Conservation (phyloP, 2,888 invertebrate genomes). For the Suillia variegata region DNA sequence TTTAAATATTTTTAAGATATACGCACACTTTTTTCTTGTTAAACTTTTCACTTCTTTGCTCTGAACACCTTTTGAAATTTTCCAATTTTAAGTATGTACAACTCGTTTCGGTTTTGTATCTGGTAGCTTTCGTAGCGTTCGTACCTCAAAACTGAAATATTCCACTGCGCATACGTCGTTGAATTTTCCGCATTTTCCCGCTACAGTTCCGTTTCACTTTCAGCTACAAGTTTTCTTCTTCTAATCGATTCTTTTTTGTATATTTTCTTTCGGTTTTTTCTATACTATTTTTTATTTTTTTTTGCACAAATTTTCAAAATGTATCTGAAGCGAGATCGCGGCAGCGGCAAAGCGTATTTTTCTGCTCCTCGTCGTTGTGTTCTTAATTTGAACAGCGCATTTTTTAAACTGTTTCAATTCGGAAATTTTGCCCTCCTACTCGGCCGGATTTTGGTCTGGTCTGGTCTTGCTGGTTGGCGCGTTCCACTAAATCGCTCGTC, state of each 20-base stretch:
- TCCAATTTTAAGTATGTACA: too few species aligned
- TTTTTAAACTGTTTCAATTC: conserved; percentile 36
- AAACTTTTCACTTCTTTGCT: too few species aligned
- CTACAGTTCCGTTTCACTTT: neutral
- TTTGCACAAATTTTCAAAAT: conserved; percentile 5
- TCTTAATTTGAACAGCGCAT: conserved; percentile 35
- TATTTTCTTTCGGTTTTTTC: neutral
- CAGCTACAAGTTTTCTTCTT: neutral
- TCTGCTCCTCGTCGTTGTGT: conserved; percentile 10
- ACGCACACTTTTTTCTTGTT: too few species aligned
- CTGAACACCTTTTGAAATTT: too few species aligned
- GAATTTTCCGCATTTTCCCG: conserved; percentile 12
- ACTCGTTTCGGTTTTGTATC: too few species aligned
- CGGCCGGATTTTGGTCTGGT: too few species aligned
- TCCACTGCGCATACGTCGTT: conserved; percentile 12
- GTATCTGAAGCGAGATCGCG: too few species aligned
- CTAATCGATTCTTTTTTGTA: neutral
- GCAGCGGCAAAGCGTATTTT: too few species aligned
- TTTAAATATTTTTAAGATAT: too few species aligned
- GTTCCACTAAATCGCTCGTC: conserved; percentile 4
- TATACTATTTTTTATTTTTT: neutral
- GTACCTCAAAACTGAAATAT: too few species aligned
- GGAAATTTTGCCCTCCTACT: conserved; percentile 14
- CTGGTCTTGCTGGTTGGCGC: neutral
- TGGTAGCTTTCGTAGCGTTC: too few species aligned